phyloP scores from a whole-genome alignment of 2,113 vertebrate genomes.

The Chionis minor region DNA sequence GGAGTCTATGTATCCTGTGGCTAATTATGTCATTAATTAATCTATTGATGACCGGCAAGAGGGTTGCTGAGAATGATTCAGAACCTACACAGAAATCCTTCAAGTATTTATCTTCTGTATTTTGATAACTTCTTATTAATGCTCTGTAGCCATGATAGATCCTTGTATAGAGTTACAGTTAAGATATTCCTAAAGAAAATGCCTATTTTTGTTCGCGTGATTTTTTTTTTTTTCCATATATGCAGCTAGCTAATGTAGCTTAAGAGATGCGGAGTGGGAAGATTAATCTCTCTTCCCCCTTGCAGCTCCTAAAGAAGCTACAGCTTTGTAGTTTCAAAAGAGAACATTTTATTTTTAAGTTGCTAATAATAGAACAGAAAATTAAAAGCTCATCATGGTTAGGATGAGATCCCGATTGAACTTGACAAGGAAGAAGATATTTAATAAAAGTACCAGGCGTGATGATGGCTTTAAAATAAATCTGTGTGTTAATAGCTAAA shows the following conservation, averaged over 20 bases:
- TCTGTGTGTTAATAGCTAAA: slow-evolving; percentile 45
- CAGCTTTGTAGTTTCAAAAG: slow-evolving; percentile 40
- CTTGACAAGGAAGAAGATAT: slow-evolving; percentile 49
- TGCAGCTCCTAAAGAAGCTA: slow-evolving; percentile 44
- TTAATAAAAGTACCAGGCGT: slow-evolving; percentile 34
- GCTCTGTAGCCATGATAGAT: neutral
- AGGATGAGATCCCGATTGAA: slow-evolving; percentile 52
- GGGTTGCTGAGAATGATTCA: neutral
- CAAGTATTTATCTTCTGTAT: neutral
- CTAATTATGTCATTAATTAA: slow-evolving; percentile 41
- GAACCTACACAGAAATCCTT: neutral
- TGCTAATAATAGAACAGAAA: slow-evolving; percentile 59
- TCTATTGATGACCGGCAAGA: neutral
- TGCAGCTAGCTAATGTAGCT: neutral
- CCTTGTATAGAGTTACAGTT: neutral
- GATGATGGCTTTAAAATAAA: slow-evolving; percentile 57
- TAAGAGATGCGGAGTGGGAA: slow-evolving; percentile 8
- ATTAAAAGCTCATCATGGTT: slow-evolving; percentile 58
- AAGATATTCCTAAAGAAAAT: neutral
- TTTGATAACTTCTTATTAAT: neutral
- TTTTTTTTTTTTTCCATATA: neutral
- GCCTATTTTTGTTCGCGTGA: neutral
- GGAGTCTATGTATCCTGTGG: neutral
- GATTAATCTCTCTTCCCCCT: slow-evolving; percentile 31
- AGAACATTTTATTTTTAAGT: slow-evolving; percentile 67